Conservation (phyloP, 2,797 vertebrate species). For the Pelobates cultripes region DNA sequence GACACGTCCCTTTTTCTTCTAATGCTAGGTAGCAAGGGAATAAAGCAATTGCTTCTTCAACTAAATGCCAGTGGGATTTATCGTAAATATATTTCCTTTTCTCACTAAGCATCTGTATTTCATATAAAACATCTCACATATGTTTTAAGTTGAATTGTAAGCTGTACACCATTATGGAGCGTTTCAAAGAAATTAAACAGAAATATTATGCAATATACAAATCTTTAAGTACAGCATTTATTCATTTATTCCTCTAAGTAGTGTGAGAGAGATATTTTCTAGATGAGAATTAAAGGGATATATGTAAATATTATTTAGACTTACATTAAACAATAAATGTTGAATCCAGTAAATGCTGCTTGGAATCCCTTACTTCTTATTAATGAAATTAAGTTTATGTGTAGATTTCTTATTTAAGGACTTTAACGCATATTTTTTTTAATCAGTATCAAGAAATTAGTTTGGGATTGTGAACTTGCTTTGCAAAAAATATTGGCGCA, state of each 20-base stretch:
- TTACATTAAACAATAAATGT: background rate
- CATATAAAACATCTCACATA: background rate
- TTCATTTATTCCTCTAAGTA: background rate
- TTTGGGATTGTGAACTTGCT: too few species aligned
- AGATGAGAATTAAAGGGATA: background rate
- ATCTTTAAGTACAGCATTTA: background rate
- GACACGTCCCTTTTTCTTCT: background rate
- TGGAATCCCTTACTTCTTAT: background rate
- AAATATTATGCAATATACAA: background rate
- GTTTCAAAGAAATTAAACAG: background rate
- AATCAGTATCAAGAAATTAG: background rate
- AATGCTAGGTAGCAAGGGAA: background rate
- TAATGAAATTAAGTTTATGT: background rate
- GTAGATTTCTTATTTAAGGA: background rate
- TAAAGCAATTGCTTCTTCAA: constrained; percentile 4
- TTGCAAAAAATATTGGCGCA: too few species aligned
- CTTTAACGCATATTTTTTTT: background rate
- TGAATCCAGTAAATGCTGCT: background rate
- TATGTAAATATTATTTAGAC: background rate
- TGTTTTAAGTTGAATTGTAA: background rate
- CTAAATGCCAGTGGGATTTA: constrained; percentile 1
- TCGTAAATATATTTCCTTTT: background rate
- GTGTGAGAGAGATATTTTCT: background rate
- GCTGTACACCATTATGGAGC: background rate
- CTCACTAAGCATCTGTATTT: background rate